Conservation (phyloP, 1,140 invertebrate species). For the Octopus bimaculoides region DNA sequence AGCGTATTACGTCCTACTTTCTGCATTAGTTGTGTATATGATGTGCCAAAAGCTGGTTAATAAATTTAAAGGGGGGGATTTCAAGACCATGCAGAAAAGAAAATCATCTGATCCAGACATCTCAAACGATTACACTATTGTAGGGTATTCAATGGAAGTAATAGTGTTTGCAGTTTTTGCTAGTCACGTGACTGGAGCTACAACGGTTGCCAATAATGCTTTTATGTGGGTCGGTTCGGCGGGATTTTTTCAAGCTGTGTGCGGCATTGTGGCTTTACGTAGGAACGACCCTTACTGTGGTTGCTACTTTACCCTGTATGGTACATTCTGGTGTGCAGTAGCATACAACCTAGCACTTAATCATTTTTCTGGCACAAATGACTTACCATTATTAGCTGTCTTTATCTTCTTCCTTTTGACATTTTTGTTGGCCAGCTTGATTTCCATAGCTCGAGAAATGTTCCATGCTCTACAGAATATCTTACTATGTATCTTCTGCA, state of each 20-base stretch:
- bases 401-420: constrained; percentile 29
- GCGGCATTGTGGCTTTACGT: constrained; percentile 29
- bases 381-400: constrained; percentile 26
- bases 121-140: constrained; percentile 30
- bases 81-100: background rate
- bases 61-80: constrained; percentile 16
- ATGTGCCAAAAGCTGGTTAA: constrained; percentile 18
- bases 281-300: constrained; percentile 25
- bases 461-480: constrained; percentile 31
- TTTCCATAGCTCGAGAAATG: constrained; percentile 33
- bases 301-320: constrained; percentile 29
- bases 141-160: constrained; percentile 35
- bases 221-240: constrained; percentile 36
- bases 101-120: background rate
- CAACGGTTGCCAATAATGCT: constrained; percentile 8
- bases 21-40: constrained; percentile 26
- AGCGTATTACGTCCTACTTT: constrained; percentile 34
- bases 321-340: constrained; percentile 34
- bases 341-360: constrained; percentile 28
- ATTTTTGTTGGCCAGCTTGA: constrained; percentile 24
- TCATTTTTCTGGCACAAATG: constrained; percentile 15
- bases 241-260: constrained; percentile 33
- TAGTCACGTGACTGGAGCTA: constrained; percentile 30
- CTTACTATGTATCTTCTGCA: constrained; percentile 28
- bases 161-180: constrained; percentile 33